Conservation (phyloP, 1,140 invertebrate genomes). For the Brachionus koreanus region DNA sequence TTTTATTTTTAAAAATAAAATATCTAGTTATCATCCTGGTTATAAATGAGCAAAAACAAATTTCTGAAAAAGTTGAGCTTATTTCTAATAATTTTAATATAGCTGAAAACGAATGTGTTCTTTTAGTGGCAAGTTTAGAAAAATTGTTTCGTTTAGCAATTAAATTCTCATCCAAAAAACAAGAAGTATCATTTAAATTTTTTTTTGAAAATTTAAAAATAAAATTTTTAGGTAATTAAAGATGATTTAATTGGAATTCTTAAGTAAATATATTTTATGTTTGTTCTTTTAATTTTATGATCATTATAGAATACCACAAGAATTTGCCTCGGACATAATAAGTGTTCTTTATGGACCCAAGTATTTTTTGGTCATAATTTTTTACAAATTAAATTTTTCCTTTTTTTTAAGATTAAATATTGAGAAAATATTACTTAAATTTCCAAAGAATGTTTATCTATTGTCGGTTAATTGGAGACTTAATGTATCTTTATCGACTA, state of each 20-base stretch:
- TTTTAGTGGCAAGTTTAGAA: neutral
- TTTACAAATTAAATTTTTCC: neutral
- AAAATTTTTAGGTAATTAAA: neutral
- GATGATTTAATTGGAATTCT: neutral
- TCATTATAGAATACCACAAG: neutral
- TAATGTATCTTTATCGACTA: constrained; percentile 19
- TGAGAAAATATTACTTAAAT: neutral
- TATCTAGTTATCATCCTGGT: neutral
- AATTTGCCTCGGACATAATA: neutral
- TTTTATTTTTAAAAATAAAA: neutral
- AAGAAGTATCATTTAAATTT: constrained; percentile 5
- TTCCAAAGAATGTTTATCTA: neutral
- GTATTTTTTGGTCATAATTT: neutral
- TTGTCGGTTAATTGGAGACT: constrained; percentile 1
- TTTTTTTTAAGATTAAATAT: neutral
- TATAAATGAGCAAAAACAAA: neutral
- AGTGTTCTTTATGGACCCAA: neutral
- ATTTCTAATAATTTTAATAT: neutral
- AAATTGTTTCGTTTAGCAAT: neutral
- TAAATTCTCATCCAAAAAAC: neutral
- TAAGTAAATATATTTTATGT: neutral
- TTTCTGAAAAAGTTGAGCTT: neutral
- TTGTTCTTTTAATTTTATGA: neutral
- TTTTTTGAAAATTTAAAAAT: neutral
- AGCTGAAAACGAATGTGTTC: neutral